Percentiles rank a stretch among this genome's conserved stretches.
Evolutionary conservation across 2,888 invertebrate species (phyloP).

Genomic region (Idaea biselata): DNA sequence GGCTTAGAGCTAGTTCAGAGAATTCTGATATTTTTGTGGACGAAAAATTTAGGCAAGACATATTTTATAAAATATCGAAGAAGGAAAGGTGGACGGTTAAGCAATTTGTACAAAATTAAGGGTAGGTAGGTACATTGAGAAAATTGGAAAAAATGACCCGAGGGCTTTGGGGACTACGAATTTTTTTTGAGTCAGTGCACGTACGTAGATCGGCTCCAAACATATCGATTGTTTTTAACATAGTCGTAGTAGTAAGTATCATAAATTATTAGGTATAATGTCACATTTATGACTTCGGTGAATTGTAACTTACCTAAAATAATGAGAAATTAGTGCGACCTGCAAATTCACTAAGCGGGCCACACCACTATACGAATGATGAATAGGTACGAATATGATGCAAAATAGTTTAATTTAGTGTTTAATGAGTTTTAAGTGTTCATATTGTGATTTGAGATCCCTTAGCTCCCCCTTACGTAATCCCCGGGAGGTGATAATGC

Average conservation of each 20-base stretch:
- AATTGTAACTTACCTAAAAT: neutral
- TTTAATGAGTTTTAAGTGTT: too few relatives aligned
- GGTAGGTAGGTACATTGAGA: conserved; percentile 24
- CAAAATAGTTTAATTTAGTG: too few relatives aligned
- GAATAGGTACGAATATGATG: too few relatives aligned
- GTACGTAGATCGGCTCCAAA: neutral
- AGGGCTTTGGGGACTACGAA: conserved; percentile 25
- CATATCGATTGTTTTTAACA: neutral
- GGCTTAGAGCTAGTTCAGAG: conserved; percentile 13
- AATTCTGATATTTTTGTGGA: conserved; percentile 17
- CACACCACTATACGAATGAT: too few relatives aligned
- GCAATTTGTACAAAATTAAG: conserved; percentile 37
- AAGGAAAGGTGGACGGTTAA: conserved; percentile 19
- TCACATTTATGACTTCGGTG: neutral
- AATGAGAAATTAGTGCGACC: neutral
- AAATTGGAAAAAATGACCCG: conserved; percentile 36
- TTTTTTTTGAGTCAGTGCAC: conserved; percentile 24
- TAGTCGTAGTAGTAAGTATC: neutral
- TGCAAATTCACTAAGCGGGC: too few relatives aligned
- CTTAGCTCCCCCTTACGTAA: too few relatives aligned
- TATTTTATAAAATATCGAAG: conserved; percentile 24
- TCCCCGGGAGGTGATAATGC: too few relatives aligned
- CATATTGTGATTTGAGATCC: too few relatives aligned
- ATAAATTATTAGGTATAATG: too few relatives aligned
- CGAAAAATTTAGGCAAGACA: conserved; percentile 17